Evolutionary conservation across 1,140 invertebrate species (phyloP), one percentile per base, ranked within the genome.

Genomic region (Melipona quadrifasciata): DNA sequence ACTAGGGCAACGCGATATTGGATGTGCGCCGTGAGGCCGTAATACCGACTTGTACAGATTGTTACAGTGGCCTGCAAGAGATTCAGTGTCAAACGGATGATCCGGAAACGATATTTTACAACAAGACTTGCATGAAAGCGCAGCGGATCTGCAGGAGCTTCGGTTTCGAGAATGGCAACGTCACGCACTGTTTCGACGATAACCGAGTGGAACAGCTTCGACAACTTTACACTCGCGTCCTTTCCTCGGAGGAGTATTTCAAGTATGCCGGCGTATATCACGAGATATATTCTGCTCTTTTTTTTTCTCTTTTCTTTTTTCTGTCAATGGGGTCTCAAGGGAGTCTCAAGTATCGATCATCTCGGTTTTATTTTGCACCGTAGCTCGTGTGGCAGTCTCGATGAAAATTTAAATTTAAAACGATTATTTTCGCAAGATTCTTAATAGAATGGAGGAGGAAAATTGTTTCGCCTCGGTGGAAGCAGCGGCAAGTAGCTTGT

Each of bases 221-320:
- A 39, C 89, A 90, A 0, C 92, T 95, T 16, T 91, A 95, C 19
- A 94, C 89, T 0, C 93, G 95, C 8, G 82, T 90, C 6, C 84
- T 96, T 19, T 95, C 95, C 19, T 94, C 95, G 10, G 95, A 96
- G 86, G 95, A 96, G 90, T 96, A 96, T 91, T 96, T 95, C 87
- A 95, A 95, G 96, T 96, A 91, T 93, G 95, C 57, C n/a, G 2
- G 2, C 6, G 2, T 3, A n/a, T 65, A 64, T 19, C 19, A 34
- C 34, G 24, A 61, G 19, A 0, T 24, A n/a, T 61, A 4, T 53
- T 16, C 12, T 16, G 24, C 24, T 24, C 12, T 24, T 14, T 14
- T n/a, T n/a, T n/a, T 58, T 3, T 24, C 24, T n/a, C 21, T 47
- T 47, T 47, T 8, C 8, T 8, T 39, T 39, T 39, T 47, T 47